Evolutionary conservation across 1,140 invertebrate species (phyloP).

Genomic region (Anagrus nilaparvatae): DNA sequence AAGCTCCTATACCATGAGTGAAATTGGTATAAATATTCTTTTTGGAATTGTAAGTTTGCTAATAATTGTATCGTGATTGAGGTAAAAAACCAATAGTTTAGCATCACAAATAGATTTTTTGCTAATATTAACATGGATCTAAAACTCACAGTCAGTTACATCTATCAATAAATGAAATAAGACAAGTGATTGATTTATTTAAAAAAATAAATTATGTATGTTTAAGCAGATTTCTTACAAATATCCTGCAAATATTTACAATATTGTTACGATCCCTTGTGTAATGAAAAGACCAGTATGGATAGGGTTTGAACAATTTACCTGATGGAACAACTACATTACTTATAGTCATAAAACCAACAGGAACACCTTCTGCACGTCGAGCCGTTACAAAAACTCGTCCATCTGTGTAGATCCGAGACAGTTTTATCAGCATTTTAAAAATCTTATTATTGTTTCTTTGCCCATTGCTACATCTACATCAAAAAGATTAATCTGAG

Average conservation of each 20-base stretch:
- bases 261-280: neutral
- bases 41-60: constrained; percentile 1
- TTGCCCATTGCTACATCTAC: constrained; percentile 1
- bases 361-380: neutral
- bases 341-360: neutral
- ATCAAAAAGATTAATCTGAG: neutral
- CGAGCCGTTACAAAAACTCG: neutral
- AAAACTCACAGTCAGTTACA: constrained; percentile 4
- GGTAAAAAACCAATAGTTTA: constrained; percentile 1
- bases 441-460: neutral
- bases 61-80: neutral
- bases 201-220: too few species aligned
- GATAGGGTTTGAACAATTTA: neutral
- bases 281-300: neutral
- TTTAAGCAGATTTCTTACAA: too few species aligned
- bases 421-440: neutral
- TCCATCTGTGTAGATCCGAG: neutral
- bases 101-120: neutral
- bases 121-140: neutral
- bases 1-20: neutral
- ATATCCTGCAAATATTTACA: neutral
- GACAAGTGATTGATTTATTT: neutral
- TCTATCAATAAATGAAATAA: constrained; percentile 2
- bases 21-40: neutral
- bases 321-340: neutral